Conservation (phyloP, 1,140 invertebrate species). For the Portunus trituberculatus region DNA sequence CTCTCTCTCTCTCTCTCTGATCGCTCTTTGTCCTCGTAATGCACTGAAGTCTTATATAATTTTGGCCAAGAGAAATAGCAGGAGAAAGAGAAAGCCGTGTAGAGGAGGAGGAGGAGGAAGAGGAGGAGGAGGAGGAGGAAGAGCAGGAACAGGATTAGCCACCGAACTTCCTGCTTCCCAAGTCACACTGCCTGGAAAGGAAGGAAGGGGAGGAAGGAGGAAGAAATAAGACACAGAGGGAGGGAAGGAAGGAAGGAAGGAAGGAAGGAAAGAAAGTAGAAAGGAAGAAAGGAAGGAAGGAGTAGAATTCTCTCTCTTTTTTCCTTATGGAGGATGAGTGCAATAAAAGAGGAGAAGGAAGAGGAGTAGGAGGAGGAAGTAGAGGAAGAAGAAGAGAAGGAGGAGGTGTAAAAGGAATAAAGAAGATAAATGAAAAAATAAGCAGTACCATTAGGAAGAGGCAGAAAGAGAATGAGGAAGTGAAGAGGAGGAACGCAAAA, state of each 20-base stretch:
- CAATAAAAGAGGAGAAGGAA: background rate
- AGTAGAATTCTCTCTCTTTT: no score
- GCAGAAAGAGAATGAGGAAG: no score
- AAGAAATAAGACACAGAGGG: background rate
- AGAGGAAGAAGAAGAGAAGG: no score
- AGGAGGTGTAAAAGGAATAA: no score
- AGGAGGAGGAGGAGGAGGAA: no score
- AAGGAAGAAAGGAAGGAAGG: background rate
- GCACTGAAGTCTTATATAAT: background rate
- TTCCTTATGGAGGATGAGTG: no score
- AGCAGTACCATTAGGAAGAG: background rate
- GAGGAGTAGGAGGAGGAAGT: no score
- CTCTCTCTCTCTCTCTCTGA: constrained; percentile 18
- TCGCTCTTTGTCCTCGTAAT: background rate
- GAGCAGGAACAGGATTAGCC: background rate
- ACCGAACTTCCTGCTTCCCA: background rate
- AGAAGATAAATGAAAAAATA: no score
- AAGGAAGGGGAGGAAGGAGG: background rate
- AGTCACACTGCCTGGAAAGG: background rate
- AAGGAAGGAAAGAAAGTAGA: background rate
- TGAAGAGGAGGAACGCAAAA: background rate
- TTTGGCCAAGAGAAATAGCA: background rate
- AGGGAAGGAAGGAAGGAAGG: background rate
- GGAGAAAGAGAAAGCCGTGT: background rate
- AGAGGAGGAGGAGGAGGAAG: background rate